phyloP scores from a whole-genome alignment of 2,113 vertebrate genomes.

The Prolemur simus region DNA sequence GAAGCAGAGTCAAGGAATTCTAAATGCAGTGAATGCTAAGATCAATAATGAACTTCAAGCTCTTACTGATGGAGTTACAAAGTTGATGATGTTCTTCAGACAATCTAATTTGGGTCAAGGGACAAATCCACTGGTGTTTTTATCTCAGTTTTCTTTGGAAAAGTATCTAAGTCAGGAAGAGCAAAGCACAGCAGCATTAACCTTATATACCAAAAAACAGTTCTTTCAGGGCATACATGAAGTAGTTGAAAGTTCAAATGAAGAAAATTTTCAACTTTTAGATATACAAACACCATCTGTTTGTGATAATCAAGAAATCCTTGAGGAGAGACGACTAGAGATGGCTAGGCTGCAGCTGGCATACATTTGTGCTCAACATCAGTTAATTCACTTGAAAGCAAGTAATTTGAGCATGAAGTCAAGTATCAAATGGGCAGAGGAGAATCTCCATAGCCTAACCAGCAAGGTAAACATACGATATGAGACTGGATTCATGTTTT shows the following conservation, averaged over 20 bases:
- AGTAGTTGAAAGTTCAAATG: constrained; percentile 85
- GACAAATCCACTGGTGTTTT: constrained; percentile 76
- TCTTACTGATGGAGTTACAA: constrained; percentile 81
- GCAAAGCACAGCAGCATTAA: constrained; percentile 88
- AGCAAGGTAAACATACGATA: constrained; percentile 79
- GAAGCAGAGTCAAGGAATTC: constrained; percentile 79
- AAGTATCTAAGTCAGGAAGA: constrained; percentile 91
- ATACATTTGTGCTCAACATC: constrained; percentile 87
- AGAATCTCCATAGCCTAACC: constrained; percentile 76
- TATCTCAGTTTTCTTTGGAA: constrained; percentile 89
- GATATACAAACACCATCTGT: constrained; percentile 80
- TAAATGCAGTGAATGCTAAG: constrained; percentile 83
- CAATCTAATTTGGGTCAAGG: constrained; percentile 59
- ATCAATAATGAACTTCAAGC: constrained; percentile 85
- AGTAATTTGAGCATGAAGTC: constrained; percentile 84
- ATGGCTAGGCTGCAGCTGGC: constrained; percentile 89
- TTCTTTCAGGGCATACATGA: constrained; percentile 86
- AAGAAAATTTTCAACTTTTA: constrained; percentile 85
- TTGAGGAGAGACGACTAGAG: constrained; percentile 83
- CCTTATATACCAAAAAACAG: constrained; percentile 83
- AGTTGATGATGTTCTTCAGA: constrained; percentile 84
- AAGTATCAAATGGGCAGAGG: constrained; percentile 86
- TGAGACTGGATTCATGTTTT: neutral
- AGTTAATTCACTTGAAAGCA: constrained; percentile 87
- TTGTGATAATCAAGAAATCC: constrained; percentile 63